Base-by-base conservation (phyloP, 2,797 vertebrate genomes). In the Miichthys miiuy region DNA sequence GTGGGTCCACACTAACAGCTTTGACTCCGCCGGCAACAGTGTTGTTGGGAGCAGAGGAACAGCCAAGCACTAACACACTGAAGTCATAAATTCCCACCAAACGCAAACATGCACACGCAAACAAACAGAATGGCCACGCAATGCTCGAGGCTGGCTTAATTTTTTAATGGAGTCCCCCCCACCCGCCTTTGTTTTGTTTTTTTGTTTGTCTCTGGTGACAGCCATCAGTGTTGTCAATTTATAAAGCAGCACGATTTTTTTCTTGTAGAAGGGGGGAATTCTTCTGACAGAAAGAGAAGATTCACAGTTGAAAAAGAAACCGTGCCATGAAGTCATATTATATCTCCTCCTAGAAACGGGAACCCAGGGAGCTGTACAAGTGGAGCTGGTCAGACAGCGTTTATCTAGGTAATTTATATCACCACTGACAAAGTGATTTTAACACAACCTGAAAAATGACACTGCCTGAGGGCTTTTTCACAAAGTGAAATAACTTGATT, bases 331-430 rank as follows among this genome's bases (percentile, higher is more conserved):
- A 80, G 75, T 71, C 64, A 67, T 74, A 72, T 84, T 75, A 77
- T 73, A 75, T 87, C 81, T 83, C 51, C 64, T 79, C 80, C 70
- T 27, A 46, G 68, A 81, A 80, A 85, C 25, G 17, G 54, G 79
- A 85, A 83, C 52, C 76, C 4, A 64, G 85, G 82, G 73, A 89
- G 71, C 78, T 65, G 27, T 64, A 54, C 67, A 41, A 61, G 64
- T 9, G 61, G 58, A 84, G 55, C 4, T 86, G 87, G 87, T 81
- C 90, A 76, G 74, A 85, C 83, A 75, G 80, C 57, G 8, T 87
- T 85, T 84, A 84, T 88, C 82, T 68, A n/a, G 75, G 78, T 90
- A 83, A 90, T 89, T 90, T 86, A 89, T 82, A 86, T 90, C 78
- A 80, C 67, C 77, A 12, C 87, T 75, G 79, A 89, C 85, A 86